Conservation (phyloP, 1,140 invertebrate species). For the Mercenaria mercenaria region DNA sequence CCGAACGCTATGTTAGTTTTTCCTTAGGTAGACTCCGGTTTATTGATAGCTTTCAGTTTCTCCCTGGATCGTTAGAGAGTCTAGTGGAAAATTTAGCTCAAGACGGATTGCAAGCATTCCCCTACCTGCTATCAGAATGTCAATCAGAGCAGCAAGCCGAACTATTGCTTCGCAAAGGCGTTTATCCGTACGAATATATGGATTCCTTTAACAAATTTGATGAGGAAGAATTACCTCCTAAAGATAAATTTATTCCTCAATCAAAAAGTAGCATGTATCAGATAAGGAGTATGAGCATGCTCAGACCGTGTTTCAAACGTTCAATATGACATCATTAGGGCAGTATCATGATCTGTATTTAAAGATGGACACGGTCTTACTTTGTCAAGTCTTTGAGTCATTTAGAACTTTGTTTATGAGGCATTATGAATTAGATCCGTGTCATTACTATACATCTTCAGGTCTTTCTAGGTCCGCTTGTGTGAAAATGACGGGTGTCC, state of each 20-base stretch:
- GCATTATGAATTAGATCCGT: conserved; percentile 75
- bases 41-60: conserved; percentile 8
- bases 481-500: conserved; percentile 71
- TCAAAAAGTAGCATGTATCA: conserved; percentile 42
- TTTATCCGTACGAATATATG: conserved; percentile 43
- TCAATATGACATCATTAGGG: conserved; percentile 80
- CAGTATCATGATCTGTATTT: conserved; percentile 85
- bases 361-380: conserved; percentile 60
- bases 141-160: neutral
- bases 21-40: conserved; percentile 9
- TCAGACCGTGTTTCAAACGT: conserved; percentile 74
- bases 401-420: conserved; percentile 73
- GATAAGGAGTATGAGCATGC: conserved; percentile 75
- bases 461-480: conserved; percentile 76
- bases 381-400: conserved; percentile 88
- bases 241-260: conserved; percentile 22
- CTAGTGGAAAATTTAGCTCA: neutral
- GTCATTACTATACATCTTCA: conserved; percentile 75
- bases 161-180: neutral
- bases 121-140: conserved; percentile 45
- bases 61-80: neutral
- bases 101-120: neutral
- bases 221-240: conserved; percentile 4
- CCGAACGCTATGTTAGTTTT: conserved; percentile 58
- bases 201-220: conserved; percentile 8